Evolutionary conservation across 2,113 vertebrate genomes (phyloP).

Genomic region (Tretioscincus oriximinensis): DNA sequence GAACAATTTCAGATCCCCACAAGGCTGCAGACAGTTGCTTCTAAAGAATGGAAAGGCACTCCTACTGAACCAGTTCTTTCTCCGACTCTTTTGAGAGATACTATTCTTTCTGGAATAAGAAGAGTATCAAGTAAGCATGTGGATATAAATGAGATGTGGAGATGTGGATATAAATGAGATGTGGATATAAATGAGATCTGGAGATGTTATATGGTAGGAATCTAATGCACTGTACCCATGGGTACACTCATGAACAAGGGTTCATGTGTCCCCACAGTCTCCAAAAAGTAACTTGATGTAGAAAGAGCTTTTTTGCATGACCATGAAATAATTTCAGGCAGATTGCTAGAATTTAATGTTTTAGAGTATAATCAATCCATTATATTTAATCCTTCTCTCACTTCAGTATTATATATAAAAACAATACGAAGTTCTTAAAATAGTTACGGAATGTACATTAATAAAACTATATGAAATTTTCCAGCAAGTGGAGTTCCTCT

Average conservation of each 20-base stretch:
- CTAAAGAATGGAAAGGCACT: background rate
- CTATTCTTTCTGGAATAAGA: background rate
- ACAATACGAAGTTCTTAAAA: background rate
- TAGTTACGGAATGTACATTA: too few species aligned
- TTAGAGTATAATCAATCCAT: background rate
- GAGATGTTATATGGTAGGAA: too few species aligned
- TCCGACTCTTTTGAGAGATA: background rate
- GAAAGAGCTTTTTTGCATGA: background rate
- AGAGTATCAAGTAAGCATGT: background rate
- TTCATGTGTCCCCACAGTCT: too few species aligned
- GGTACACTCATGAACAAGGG: too few species aligned
- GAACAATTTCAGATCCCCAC: background rate
- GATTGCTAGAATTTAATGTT: too few species aligned
- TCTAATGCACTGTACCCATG: too few species aligned
- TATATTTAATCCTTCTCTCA: background rate
- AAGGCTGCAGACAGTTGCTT: background rate
- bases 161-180: background rate
- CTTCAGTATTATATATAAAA: background rate
- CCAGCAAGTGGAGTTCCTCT: constrained; percentile 12
- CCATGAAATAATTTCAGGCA: too few species aligned
- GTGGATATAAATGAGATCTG: background rate
- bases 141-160: background rate
- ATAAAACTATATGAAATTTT: background rate
- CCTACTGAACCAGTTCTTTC: background rate
- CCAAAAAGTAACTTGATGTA: too few species aligned